Evolutionary conservation across 92 coral and sea anemone species (phyloP), one percentile per base, ranked within the genome.

Genomic region (Porites divaricata): DNA sequence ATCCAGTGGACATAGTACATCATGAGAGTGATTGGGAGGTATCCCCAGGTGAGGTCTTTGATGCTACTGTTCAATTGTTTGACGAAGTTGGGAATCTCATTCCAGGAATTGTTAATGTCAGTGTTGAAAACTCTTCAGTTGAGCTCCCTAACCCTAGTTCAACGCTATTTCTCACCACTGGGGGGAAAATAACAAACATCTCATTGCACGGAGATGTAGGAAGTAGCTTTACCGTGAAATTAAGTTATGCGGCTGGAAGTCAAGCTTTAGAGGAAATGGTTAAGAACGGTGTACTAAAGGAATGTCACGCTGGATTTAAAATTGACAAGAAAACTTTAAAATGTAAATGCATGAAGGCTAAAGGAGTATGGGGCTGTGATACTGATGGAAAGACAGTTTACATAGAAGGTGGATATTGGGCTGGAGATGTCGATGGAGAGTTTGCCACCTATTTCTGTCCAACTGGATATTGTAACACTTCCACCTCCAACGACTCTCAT

Each of bases 381-480:
- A 3, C 45, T 35, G 48, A 93, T 68, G 78, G 89, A 4, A 89
- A 78, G 11, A 63, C 56, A 0, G 87, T 97, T 17, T 89, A 72
- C 52, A 64, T 97, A 2, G 90, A 90, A 24, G 85, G 86, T 45
- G 97, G 99, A 2, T 97, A 91, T 72, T 97, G 99, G 99, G 99
- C 95, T 1, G 99, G 99, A 1, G 63, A 49, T 35, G 95, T 91
- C 16, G 21, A 51, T 20, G 63, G 10, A 2, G 48, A 16, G 7
- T 93, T 97, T 75, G 70, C 74, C 25, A 95, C 99, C 48, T 72
- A 92, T 26, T 69, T 87, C 54, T 97, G 99, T 56, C 99, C 99
- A 12, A 61, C 86, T 13, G 87, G 81, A 0, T 97, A 93, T 61
- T 97, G 99, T 21, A 61, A 85, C 71, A 5, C 45, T 35, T 35